phyloP scores from a whole-genome alignment of 2,888 invertebrate genomes.

The Neria commutata region DNA sequence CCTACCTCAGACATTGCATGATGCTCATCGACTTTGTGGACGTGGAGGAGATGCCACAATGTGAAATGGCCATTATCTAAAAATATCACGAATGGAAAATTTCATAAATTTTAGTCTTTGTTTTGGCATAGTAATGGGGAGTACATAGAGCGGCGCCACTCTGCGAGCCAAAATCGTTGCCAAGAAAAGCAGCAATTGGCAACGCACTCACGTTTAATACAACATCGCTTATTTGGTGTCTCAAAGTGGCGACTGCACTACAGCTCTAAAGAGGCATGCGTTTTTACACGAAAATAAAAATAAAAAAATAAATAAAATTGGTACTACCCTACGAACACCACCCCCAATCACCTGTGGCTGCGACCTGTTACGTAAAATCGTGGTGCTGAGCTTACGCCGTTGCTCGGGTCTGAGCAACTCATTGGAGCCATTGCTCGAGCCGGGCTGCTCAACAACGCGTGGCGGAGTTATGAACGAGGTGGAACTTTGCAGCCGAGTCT shows the following conservation, averaged over 20 bases:
- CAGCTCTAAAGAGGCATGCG: slow-evolving; percentile 17
- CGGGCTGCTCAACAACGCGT: slow-evolving; percentile 60
- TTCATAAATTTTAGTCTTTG: too few relatives aligned
- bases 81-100: too few relatives aligned
- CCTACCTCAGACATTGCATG: slow-evolving; percentile 79
- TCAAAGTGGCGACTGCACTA: too few relatives aligned
- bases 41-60: slow-evolving; percentile 67
- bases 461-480: slow-evolving; percentile 67
- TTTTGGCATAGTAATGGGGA: too few relatives aligned
- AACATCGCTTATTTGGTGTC: neutral
- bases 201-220: neutral
- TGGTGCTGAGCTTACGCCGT: slow-evolving; percentile 77
- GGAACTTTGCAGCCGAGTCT: slow-evolving; percentile 95
- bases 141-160: too few relatives aligned
- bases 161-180: too few relatives aligned
- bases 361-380: slow-evolving; percentile 71
- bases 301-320: slow-evolving; percentile 43
- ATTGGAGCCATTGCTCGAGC: slow-evolving; percentile 59
- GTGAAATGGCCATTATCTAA: slow-evolving; percentile 68
- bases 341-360: slow-evolving; percentile 69
- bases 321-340: slow-evolving; percentile 63
- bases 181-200: neutral
- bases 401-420: slow-evolving; percentile 67
- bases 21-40: slow-evolving; percentile 73
- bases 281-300: too few relatives aligned